A percentile compares a stretch with the other conserved stretches of the same genome.
phyloP scores from a whole-genome alignment of 2,113 vertebrate species.

The Nipponia nippon region DNA sequence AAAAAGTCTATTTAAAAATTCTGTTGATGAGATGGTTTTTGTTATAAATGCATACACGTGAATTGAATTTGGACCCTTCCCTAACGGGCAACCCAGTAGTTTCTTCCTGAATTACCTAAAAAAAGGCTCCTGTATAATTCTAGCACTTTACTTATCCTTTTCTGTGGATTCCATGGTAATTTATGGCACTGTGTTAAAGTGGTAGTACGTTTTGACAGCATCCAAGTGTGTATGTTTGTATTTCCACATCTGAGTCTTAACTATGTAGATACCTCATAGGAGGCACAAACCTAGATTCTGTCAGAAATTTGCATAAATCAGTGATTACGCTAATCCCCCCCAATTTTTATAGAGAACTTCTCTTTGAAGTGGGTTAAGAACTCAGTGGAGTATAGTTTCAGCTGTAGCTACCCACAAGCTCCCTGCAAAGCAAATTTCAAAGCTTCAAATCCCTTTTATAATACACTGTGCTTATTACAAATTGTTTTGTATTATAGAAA shows the following conservation, averaged over 20 bases:
- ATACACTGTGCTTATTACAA: neutral
- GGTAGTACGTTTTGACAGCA: neutral
- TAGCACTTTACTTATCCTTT: neutral
- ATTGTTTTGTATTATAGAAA: conserved; percentile 2
- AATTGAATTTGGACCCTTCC: neutral
- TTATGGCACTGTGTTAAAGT: neutral
- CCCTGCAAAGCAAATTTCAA: neutral
- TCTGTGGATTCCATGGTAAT: neutral
- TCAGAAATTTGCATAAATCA: neutral
- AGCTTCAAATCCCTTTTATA: neutral
- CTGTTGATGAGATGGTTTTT: neutral
- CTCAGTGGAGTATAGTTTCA: neutral
- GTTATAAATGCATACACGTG: neutral
- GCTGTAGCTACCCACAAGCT: neutral
- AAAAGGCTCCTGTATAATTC: neutral
- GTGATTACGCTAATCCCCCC: neutral
- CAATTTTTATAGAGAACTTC: neutral
- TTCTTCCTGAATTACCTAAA: neutral
- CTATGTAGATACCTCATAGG: neutral
- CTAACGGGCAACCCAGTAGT: neutral
- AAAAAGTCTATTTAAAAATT: neutral
- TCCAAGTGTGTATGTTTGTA: neutral
- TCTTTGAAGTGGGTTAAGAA: neutral
- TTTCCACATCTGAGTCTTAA: neutral
- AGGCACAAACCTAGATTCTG: neutral